These are phyloP conservation scores for Chironomus riparius DNA, from an alignment of 2,888 invertebrate species.

Conservation along the genomic window DNA sequence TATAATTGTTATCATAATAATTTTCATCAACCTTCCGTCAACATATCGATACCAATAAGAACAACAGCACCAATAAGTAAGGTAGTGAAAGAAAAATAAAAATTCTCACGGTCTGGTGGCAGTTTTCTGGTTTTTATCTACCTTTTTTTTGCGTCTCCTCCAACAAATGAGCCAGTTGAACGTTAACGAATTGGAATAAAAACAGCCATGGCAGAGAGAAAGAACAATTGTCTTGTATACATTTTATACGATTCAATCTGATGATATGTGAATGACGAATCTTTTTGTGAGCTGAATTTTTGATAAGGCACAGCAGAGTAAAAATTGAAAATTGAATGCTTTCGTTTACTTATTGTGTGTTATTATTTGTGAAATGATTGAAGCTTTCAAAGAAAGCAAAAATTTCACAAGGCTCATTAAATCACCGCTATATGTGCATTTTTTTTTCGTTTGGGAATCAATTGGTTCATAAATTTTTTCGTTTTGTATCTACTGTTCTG, in stretches of 20 bases:
- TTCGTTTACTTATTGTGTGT: background rate
- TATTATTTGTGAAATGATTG: background rate
- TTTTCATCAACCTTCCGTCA: too few relatives aligned
- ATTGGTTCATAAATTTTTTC: background rate
- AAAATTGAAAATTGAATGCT: background rate
- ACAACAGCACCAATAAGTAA: background rate
- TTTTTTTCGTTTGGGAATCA: background rate
- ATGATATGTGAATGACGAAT: constrained; percentile 6
- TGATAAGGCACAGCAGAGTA: constrained; percentile 9
- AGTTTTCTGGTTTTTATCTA: background rate
- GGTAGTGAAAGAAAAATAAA: background rate
- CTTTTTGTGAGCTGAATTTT: constrained; percentile 25
- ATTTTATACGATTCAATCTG: background rate
- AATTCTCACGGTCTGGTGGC: constrained; percentile 4
- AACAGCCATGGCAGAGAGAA: background rate
- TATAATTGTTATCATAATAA: too few relatives aligned
- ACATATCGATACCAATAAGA: background rate
- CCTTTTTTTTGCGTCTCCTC: background rate
- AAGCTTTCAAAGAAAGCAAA: background rate
- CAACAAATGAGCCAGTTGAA: background rate
- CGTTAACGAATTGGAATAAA: background rate
- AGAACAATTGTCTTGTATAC: background rate
- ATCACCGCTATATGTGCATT: background rate
- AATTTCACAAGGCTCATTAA: background rate
- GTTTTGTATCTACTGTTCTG: background rate